A percentile compares a stretch with the other conserved stretches of the same genome.
phyloP scores from a whole-genome alignment of 2,797 vertebrate genomes.

The Neosilurus mollespiculum region DNA sequence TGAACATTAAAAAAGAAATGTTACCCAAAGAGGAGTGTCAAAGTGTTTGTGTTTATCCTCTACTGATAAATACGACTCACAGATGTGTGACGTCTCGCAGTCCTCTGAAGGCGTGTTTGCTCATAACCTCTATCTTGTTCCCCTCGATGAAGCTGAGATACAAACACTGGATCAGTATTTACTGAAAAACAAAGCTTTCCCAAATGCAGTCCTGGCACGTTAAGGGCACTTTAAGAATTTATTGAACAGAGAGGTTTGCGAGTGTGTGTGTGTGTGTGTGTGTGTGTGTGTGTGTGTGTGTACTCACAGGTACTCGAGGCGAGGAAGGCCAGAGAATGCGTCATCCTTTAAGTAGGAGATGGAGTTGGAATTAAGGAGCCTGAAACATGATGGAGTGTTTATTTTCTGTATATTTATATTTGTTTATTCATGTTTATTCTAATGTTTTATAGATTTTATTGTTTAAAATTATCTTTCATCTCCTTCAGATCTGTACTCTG shows the following conservation, averaged over 20 bases:
- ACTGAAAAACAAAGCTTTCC: not conserved
- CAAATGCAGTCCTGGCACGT: not conserved
- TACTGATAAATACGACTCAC: conserved; percentile 77
- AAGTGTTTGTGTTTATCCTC: not conserved
- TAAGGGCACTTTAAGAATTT: not conserved
- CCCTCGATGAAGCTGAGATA: conserved; percentile 90
- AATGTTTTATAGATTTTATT: not conserved
- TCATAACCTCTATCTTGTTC: conserved; percentile 92
- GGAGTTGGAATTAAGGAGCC: conserved; percentile 93
- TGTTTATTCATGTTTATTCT: no score
- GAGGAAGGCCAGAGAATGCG: conserved; percentile 92
- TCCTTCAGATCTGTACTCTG: not conserved
- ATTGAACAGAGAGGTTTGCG: not conserved
- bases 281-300: not conserved
- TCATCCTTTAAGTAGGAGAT: conserved; percentile 91
- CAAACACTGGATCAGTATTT: conserved; percentile 1
- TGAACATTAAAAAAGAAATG: not conserved
- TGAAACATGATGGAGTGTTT: conserved; percentile 57
- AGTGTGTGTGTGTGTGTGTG: not conserved
- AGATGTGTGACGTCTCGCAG: conserved; percentile 93
- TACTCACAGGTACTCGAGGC: conserved; percentile 97
- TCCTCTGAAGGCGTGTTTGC: conserved; percentile 89
- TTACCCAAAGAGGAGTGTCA: not conserved
- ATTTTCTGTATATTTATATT: not conserved
- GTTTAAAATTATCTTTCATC: not conserved